These are phyloP conservation scores for Portevinia maculata DNA, from an alignment of 2,888 invertebrate species.

Conservation along the genomic window DNA sequence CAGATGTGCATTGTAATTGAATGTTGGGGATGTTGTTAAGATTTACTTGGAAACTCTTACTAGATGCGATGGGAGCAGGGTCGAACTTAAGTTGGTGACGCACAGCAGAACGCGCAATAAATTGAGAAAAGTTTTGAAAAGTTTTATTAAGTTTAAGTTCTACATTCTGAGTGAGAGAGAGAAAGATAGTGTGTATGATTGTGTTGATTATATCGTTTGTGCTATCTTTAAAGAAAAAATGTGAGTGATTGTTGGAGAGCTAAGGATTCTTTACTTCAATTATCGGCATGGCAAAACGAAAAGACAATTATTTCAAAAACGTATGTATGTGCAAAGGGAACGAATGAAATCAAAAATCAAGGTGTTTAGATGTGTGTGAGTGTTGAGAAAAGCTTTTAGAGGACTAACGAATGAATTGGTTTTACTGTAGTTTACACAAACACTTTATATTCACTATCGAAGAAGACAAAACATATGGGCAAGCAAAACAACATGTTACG, in stretches of 20 bases:
- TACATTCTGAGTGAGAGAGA: constrained; percentile 48
- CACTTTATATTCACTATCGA: constrained; percentile 42
- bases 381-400: constrained; percentile 50
- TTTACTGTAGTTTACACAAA: constrained; percentile 36
- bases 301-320: constrained; percentile 33
- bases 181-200: constrained; percentile 35
- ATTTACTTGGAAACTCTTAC: constrained; percentile 73
- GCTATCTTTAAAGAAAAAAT: constrained; percentile 21
- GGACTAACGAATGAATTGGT: constrained; percentile 20
- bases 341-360: constrained; percentile 23
- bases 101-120: constrained; percentile 44
- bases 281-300: constrained; percentile 38
- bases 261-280: constrained; percentile 16
- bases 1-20: constrained; percentile 19
- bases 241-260: background rate
- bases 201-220: constrained; percentile 43
- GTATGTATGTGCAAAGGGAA: constrained; percentile 61
- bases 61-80: constrained; percentile 75
- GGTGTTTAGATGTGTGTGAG: constrained; percentile 47
- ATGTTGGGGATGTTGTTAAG: constrained; percentile 21
- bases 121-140: constrained; percentile 69
- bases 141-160: constrained; percentile 42
- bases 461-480: constrained; percentile 42
- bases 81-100: constrained; percentile 67
- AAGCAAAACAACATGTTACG: constrained; percentile 48